Base-by-base conservation (phyloP, 2,797 vertebrate genomes). In the Stomatorhinus walkeri region DNA sequence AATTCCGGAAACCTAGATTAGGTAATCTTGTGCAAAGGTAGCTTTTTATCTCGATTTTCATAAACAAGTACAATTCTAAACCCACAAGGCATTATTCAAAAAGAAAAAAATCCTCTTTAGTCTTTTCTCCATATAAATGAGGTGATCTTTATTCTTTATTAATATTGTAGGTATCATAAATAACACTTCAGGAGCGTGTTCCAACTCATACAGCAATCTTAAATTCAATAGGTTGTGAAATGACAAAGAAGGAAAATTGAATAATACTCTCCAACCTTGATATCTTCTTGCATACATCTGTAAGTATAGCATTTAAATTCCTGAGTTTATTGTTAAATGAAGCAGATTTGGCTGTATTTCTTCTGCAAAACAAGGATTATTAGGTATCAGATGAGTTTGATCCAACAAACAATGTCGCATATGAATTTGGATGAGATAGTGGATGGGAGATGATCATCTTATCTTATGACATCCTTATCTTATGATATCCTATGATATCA, bases 221-320 rank as follows among this genome's bases (percentile, higher is more conserved):
- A 72, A 72, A 88, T 68, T 88, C 43, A 88, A 72, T n/a, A 88
- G 59, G 24, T n/a, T 88, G 24, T 68, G 87, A 88, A 49, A 40
- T 81, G 76, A 46, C 51, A 81, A 43, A 81, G 76, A 81, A 81
- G 76, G 16, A 16, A 40, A 46, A 81, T 16, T 7, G 36, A 81
- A 81, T 81, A 81, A 81, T 81, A 10, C 40, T 81, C 72, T 40
- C 5, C 14, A 19, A 46, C 76, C 72, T 79, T 81, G 6, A 46
- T 46, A 81, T 81, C 3, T 81, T 81, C 40, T 81, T 81, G 76
- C 76, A 81, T 81, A 19, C 36, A n/a, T n/a, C 36, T 9, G 40
- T 43, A 46, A 81, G 40, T 81, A 40, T 46, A 46, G 19, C 76
- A 81, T 81, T 81, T 43, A 81, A 81, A 46, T 43, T 40, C 6